Evolutionary conservation across 2,113 vertebrate species (phyloP).

Genomic region (Chamaetylas fuelleborni): DNA sequence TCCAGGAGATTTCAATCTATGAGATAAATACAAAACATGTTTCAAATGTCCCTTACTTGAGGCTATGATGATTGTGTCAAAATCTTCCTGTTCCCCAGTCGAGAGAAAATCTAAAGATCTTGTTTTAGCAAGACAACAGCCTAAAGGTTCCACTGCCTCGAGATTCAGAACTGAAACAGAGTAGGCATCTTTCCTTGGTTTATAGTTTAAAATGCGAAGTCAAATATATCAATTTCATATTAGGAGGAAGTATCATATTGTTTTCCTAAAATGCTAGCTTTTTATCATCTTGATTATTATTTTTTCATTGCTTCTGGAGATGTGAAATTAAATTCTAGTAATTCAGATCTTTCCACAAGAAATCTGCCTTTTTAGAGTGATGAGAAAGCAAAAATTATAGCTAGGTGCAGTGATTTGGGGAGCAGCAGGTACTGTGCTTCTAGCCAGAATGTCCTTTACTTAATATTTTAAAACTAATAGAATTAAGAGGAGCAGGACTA

Average conservation of each 20-base stretch:
- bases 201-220: not conserved
- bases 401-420: not conserved
- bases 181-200: not conserved
- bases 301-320: not conserved
- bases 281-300: not conserved
- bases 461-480: not conserved
- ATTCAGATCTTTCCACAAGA: not conserved
- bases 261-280: not conserved
- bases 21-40: not conserved
- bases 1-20: not conserved
- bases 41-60: not conserved
- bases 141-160: not conserved
- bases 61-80: not conserved
- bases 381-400: not conserved
- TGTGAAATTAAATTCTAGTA: not conserved
- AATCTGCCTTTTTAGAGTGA: not conserved
- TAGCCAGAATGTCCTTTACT: not conserved
- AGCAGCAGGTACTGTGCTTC: not conserved
- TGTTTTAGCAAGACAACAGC: not conserved
- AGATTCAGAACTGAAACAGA: not conserved
- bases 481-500: not conserved
- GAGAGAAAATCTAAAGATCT: not conserved
- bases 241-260: not conserved
- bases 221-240: not conserved
- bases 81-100: not conserved